Evolutionary conservation across 2,888 invertebrate species (phyloP), one percentile per base, ranked within the genome.

Genomic region (Melanchra persicariae): DNA sequence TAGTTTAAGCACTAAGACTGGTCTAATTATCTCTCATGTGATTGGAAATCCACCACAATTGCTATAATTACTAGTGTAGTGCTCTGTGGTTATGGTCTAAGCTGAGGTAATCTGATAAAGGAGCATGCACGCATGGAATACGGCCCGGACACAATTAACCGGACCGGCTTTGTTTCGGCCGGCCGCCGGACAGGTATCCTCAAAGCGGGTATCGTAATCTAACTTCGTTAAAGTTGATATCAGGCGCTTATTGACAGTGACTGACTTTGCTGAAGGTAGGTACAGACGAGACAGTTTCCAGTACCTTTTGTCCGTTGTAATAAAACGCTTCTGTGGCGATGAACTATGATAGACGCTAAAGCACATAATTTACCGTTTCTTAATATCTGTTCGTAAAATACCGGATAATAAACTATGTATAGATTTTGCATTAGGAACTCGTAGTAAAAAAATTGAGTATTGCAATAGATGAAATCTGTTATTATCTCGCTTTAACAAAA

Each of bases 1-100:
- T 70, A 71, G 24, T 63, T 51, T 43, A n/a, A 52, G 34, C 43
- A 58, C 30, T 64, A 57, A 70, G 34, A 47, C 65, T 74, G 43
- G 66, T 51, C 43, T 80, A 79, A 84, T 83, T 84, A 84, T 74
- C 62, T 76, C 45, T 37, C 37, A 60, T 59, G 51, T 82, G 76
- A 85, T 83, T 83, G 74, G 55, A 77, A 61, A 75, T 52, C 49
- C 30, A 70, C 72, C 80, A 47, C 75, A 80, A 74, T 75, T 62
- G 62, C 57, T 61, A 61, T 79, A 79, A 85, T 85, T 77, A 82
- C 81, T 74, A 59, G 45, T 60, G 54, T 60, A 70, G 68, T 63
- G 59, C 62, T 60, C 55, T 81, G 79, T 61, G 77, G 74, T 77
- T 77, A 70, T 68, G 40, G 67, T 64, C 74, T 70, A 58, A 80